Conservation (phyloP, 2,888 invertebrate species). For the Amblyteles armatorius region DNA sequence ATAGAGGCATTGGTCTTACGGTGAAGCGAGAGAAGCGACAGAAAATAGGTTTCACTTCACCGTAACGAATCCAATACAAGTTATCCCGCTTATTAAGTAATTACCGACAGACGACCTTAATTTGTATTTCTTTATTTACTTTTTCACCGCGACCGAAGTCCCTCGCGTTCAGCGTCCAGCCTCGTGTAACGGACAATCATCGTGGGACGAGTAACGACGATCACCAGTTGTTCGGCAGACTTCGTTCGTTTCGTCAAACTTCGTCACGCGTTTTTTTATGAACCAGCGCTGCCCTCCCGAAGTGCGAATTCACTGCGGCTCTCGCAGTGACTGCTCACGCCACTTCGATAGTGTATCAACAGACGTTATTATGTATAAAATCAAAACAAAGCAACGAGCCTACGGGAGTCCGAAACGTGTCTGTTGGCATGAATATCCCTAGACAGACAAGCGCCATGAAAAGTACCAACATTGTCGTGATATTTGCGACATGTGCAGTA, state of each 20-base stretch:
- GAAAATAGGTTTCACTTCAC: too few relatives aligned
- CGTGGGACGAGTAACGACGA: too few relatives aligned
- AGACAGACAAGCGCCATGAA: too few relatives aligned
- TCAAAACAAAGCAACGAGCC: not conserved
- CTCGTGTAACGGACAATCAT: not conserved
- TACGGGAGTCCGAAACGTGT: not conserved
- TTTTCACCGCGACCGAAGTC: not conserved
- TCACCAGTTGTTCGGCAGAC: not conserved
- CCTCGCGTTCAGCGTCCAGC: too few relatives aligned
- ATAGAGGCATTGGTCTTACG: too few relatives aligned
- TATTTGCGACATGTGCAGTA: too few relatives aligned
- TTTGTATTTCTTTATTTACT: not conserved
- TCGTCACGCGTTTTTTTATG: not conserved
- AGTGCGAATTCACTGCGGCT: not conserved
- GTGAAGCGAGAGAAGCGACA: too few relatives aligned
- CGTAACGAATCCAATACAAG: not conserved
- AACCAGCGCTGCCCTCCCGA: not conserved
- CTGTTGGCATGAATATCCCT: not conserved
- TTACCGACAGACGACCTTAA: not conserved
- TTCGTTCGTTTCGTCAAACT: not conserved
- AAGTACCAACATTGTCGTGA: too few relatives aligned
- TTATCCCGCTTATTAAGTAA: not conserved
- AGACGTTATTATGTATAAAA: not conserved
- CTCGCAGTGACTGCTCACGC: constrained; percentile 1
- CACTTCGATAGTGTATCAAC: not conserved